Evolutionary conservation across 2,113 vertebrate species (phyloP), one percentile per base, ranked within the genome.

Genomic region (Recurvirostra avosetta): DNA sequence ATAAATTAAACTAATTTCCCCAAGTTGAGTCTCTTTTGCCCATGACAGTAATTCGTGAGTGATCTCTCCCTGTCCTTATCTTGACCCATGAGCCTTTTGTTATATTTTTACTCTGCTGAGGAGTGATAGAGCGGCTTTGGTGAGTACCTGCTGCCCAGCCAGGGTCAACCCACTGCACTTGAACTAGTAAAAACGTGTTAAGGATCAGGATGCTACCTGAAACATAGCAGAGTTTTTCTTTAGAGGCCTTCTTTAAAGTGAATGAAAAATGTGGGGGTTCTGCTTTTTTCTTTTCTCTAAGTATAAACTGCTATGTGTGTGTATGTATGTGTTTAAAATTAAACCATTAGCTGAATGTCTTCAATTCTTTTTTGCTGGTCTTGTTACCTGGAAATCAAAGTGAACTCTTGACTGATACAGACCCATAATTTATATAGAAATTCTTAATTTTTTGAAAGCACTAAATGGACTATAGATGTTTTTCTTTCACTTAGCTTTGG

Each of bases 51-150:
- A n/a, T 19, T 29, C 8, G 8, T 36, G 13, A 56, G 6, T 47
- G 34, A 26, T 23, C 6, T 90, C 29, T 47, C 30, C 38, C 15
- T 73, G 22, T 34, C 11, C 6, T 67, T 62, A 26, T 58, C 34
- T 67, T 7, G 17, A 14, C 7, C 12, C 22, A 43, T 0, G 2
- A 53, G 2, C 2, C 32, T 58, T 73, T 45, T 6, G 1, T 40
- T 36, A 4, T 55, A 32, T 50, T 86, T 66, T 38, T 22, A 49
- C 49, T 49, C 49, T 49, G 11, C 22, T 49, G 11, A 4, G 3
- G 15, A 49, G 3, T 34, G 19, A 49, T 27, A 49, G 26, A 53
- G 1, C 1, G 20, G 12, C 8, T 76, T 66, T 66, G 25, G 41
- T 75, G 25, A 22, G 11, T 8, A 50, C 9, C 21, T 56, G 25